These are phyloP conservation scores for Enteromius fasciolatus DNA, from an alignment of 2,797 vertebrate species.

Conservation along the genomic window DNA sequence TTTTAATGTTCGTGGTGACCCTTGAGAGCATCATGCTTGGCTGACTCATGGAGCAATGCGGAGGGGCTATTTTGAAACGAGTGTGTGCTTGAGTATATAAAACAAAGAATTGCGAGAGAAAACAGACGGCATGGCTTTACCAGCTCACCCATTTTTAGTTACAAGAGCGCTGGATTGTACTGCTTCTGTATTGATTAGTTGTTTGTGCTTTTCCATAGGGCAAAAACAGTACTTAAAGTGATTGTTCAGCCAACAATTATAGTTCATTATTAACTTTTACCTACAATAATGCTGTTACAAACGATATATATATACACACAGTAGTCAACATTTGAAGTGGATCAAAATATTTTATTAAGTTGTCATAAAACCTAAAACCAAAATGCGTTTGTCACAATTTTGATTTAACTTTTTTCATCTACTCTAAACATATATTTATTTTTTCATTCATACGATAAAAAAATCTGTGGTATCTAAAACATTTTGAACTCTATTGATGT, in stretches of 20 bases:
- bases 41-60: constrained; percentile 45
- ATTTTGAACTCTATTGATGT: background rate
- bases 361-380: too few relatives aligned
- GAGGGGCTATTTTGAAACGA: constrained; percentile 60
- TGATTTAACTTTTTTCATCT: too few relatives aligned
- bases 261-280: background rate
- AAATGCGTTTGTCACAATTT: too few relatives aligned
- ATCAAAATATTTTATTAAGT: too few relatives aligned
- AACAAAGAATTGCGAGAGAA: constrained; percentile 44
- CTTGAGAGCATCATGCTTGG: constrained; percentile 34
- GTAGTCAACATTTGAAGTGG: too few relatives aligned
- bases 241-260: background rate
- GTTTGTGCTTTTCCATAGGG: constrained; percentile 70
- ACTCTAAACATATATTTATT: too few relatives aligned
- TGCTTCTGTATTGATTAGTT: constrained; percentile 73
- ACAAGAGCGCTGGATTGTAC: constrained; percentile 69
- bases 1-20: constrained; percentile 57
- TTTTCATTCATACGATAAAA: background rate
- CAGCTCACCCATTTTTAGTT: constrained; percentile 64
- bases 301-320: too few relatives aligned
- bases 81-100: constrained; percentile 57
- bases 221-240: constrained; percentile 63
- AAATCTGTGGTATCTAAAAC: background rate
- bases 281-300: background rate
- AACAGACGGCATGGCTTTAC: constrained; percentile 38